Base-by-base conservation (phyloP, 2,888 invertebrate species). In the Drosophila vallismaia region DNA sequence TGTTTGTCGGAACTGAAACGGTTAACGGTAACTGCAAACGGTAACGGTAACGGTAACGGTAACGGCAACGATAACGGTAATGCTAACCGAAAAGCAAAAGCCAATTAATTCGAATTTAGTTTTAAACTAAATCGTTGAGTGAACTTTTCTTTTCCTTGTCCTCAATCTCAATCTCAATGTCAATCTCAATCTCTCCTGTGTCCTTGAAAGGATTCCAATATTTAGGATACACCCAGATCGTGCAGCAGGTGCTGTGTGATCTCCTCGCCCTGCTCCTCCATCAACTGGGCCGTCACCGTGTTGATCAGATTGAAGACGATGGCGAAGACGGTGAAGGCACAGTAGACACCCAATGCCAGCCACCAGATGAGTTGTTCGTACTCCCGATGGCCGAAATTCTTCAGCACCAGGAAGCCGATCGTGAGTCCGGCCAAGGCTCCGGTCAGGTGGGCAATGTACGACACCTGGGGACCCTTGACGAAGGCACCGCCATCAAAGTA, bases 341-440 rank as follows among this genome's bases (percentile, higher is more conserved):
- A 95, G 93, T 98, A 98, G 19, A 98, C 96, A 12, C 97, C 97
- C 12, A 98, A 93, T 26, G 98, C 97, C 81, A 98, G 94, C 98
- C 98, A 98, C 97, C 98, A 98, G 86, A 98, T 94, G 76, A 98
- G 94, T 89, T 98, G 97, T 92, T 97, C 97, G 93, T 98, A 97
- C 38, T 97, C 94, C 76, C 97, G 95, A 91, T 97, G 97, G 91
- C 98, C 98, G 91, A 98, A 98, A 93, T 98, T 98, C 92, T 97
- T 98, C 76, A 99, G 93, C 70, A 98, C 98, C 66, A 98, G 93
- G 56, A 98, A 94, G 12, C 98, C 99, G 88, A 98, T 97, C 56
- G 98, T 98, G 56, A 99, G 94, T 5, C 98, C 98, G 14, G 98
- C 98, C 76, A 98, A 92, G 12, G 98, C 98, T 58, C 99, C 99